A percentile compares a stretch with the other conserved stretches of the same genome.
phyloP scores from a whole-genome alignment of 2,113 vertebrate species.

The Cryptoleucopteryx plumbea region DNA sequence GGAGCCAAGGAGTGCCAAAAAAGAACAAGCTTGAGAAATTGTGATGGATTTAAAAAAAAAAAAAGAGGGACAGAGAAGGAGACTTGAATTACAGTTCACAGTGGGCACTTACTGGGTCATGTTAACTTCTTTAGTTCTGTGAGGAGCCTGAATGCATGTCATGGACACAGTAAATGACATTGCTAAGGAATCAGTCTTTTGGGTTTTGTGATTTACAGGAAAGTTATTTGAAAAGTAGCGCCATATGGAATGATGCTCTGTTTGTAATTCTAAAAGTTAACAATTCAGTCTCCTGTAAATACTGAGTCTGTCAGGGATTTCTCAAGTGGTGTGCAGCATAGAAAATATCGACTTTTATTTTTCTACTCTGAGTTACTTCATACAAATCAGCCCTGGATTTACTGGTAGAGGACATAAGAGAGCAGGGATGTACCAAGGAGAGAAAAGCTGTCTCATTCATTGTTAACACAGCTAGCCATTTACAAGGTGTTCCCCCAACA shows the following conservation, averaged over 20 bases:
- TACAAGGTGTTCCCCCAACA: neutral
- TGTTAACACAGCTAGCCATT: neutral
- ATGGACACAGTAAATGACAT: neutral
- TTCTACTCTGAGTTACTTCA: neutral
- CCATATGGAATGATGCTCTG: constrained; percentile 14
- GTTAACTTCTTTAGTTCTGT: neutral
- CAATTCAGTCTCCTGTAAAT: constrained; percentile 6
- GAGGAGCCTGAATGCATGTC: neutral
- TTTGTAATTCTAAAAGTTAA: constrained; percentile 46
- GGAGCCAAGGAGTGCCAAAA: neutral
- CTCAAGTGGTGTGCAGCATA: neutral
- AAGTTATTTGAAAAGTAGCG: neutral
- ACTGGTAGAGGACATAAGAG: neutral
- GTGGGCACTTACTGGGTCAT: too few relatives aligned
- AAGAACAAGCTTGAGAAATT: neutral
- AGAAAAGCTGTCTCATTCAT: neutral
- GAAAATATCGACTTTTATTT: neutral
- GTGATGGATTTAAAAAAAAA: neutral
- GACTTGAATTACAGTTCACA: neutral
- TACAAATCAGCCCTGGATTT: neutral
- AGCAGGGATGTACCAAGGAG: neutral
- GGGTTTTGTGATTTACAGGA: neutral
- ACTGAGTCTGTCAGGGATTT: constrained; percentile 7
- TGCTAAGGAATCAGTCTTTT: neutral
- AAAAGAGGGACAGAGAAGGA: neutral